Conservation (phyloP, 2,888 invertebrate species). For the Acronicta psi region DNA sequence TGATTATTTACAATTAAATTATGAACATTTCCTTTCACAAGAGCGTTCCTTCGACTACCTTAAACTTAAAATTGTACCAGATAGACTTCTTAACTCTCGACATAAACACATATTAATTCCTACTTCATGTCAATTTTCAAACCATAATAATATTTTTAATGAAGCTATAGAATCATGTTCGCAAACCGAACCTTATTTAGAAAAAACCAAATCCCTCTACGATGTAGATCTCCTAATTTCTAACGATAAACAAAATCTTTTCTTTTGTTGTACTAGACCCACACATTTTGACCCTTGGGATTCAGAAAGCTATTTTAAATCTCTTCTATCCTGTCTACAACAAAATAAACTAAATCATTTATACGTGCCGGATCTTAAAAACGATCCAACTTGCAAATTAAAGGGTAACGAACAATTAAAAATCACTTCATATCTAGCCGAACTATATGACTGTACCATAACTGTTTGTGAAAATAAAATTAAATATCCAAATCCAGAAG, state of each 20-base stretch:
- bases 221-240: constrained; percentile 52
- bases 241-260: constrained; percentile 52
- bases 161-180: constrained; percentile 53
- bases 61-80: constrained; percentile 32
- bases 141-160: constrained; percentile 51
- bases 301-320: constrained; percentile 61
- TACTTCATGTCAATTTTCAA: constrained; percentile 44
- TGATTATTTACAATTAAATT: too few relatives aligned
- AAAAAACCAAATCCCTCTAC: constrained; percentile 53
- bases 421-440: constrained; percentile 56
- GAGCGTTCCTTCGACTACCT: too few relatives aligned
- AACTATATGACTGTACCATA: constrained; percentile 53
- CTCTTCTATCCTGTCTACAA: constrained; percentile 54
- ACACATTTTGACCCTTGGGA: constrained; percentile 55
- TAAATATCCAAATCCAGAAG: constrained; percentile 43
- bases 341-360: constrained; percentile 41
- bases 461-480: constrained; percentile 57
- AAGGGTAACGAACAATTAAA: constrained; percentile 47
- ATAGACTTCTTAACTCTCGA: constrained; percentile 45
- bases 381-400: constrained; percentile 35
- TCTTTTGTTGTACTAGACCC: constrained; percentile 46
- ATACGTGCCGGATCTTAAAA: constrained; percentile 54
- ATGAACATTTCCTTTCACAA: too few relatives aligned
- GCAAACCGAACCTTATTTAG: constrained; percentile 46
- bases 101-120: constrained; percentile 60